Conservation (phyloP, 2,888 invertebrate species). For the Achlya flavicornis region DNA sequence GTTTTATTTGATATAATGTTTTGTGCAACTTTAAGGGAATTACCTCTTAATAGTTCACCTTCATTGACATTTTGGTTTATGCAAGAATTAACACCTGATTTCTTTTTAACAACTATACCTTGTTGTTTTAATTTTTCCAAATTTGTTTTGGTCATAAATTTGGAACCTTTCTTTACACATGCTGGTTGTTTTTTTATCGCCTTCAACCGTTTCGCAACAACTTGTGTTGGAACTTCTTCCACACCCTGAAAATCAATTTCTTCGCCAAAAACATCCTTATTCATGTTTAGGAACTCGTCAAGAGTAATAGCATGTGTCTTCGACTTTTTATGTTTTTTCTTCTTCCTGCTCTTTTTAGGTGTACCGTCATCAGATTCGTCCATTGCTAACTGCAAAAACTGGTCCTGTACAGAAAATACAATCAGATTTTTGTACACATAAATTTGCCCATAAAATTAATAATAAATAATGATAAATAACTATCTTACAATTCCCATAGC, state of each 20-base stretch:
- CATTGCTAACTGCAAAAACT: slow-evolving; percentile 69
- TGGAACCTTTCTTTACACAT: slow-evolving; percentile 33
- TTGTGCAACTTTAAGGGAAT: slow-evolving; percentile 16
- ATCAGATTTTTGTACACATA: slow-evolving; percentile 12
- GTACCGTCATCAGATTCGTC: slow-evolving; percentile 52
- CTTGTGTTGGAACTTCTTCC: slow-evolving; percentile 74
- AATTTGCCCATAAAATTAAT: not conserved
- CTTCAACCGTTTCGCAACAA: slow-evolving; percentile 67
- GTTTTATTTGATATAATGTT: slow-evolving; percentile 17
- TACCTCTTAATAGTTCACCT: slow-evolving; percentile 8
- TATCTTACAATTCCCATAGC: slow-evolving; percentile 62
- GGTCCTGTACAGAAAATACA: slow-evolving; percentile 57
- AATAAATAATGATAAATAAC: not conserved
- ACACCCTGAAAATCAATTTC: slow-evolving; percentile 74
- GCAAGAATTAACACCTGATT: slow-evolving; percentile 27
- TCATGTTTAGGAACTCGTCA: slow-evolving; percentile 79
- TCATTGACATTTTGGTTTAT: not conserved
- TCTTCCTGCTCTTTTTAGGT: slow-evolving; percentile 66
- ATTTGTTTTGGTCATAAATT: slow-evolving; percentile 48
- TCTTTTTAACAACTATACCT: slow-evolving; percentile 71
- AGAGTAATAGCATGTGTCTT: slow-evolving; percentile 76
- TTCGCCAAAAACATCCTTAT: slow-evolving; percentile 78
- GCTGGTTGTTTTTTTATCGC: slow-evolving; percentile 44
- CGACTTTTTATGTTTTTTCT: slow-evolving; percentile 76
- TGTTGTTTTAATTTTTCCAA: slow-evolving; percentile 71